A percentile compares a stretch with the other conserved stretches of the same genome.
phyloP scores from a whole-genome alignment of 2,113 vertebrate genomes.

The Phocoena phocoena region DNA sequence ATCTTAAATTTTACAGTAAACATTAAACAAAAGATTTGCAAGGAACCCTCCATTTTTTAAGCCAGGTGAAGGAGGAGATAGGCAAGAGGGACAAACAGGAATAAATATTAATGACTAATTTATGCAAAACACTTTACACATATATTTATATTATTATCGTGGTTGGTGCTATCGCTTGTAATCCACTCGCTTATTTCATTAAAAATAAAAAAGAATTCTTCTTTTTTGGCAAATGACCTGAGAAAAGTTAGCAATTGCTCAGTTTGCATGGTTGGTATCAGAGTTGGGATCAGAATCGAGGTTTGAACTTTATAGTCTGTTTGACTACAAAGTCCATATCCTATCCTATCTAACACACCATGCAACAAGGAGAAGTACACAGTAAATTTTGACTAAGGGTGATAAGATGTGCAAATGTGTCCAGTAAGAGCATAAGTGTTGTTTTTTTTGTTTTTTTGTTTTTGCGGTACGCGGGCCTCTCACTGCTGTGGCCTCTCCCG shows the following conservation, averaged over 20 bases:
- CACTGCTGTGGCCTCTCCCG: too few relatives aligned
- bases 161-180: neutral
- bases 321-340: neutral
- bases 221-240: neutral
- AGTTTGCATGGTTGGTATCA: neutral
- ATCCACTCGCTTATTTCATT: neutral
- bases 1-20: neutral
- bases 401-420: neutral
- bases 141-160: neutral
- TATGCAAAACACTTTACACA: neutral
- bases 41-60: neutral
- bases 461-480: too few relatives aligned
- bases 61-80: neutral
- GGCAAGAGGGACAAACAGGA: neutral
- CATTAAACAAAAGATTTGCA: neutral
- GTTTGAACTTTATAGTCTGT: neutral
- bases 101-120: neutral
- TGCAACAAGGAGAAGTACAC: neutral
- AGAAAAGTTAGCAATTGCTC: neutral
- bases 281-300: neutral
- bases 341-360: neutral
- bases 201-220: neutral
- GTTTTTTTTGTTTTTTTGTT: too few relatives aligned
- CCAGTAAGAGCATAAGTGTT: neutral
- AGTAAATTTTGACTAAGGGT: neutral